Percentiles rank a stretch among this genome's conserved stretches.
These are phyloP conservation scores for Coremacera marginata DNA, from an alignment of 2,888 invertebrate genomes.

Conservation along the genomic window DNA sequence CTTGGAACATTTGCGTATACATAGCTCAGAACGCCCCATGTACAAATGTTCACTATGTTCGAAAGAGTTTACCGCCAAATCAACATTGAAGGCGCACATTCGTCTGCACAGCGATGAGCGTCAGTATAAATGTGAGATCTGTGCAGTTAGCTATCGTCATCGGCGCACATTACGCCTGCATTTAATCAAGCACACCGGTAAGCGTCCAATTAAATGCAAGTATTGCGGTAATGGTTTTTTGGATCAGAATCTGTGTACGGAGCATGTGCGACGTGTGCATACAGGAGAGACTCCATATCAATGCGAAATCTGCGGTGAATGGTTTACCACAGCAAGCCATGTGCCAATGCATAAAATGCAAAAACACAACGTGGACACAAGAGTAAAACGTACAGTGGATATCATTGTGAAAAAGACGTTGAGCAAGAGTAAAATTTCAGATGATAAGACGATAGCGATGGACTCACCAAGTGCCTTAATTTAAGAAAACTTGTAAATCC, in stretches of 20 bases:
- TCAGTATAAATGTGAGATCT: slow-evolving; percentile 44
- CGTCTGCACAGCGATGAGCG: slow-evolving; percentile 39
- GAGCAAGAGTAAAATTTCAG: not conserved
- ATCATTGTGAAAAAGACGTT: not conserved
- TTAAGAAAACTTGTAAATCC: not conserved
- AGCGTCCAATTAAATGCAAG: slow-evolving; percentile 38
- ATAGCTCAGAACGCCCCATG: slow-evolving; percentile 36
- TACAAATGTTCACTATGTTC: slow-evolving; percentile 41
- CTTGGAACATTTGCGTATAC: slow-evolving; percentile 41
- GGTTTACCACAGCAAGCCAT: slow-evolving; percentile 26
- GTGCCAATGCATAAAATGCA: slow-evolving; percentile 16
- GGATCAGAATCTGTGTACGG: slow-evolving; percentile 41
- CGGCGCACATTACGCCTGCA: slow-evolving; percentile 37
- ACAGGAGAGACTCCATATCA: slow-evolving; percentile 43
- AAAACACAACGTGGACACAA: slow-evolving; percentile 18
- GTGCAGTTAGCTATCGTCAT: slow-evolving; percentile 42
- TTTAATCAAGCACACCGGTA: slow-evolving; percentile 40
- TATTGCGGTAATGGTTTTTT: slow-evolving; percentile 41
- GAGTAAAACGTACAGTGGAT: slow-evolving; percentile 19
- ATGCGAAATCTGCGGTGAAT: slow-evolving; percentile 34
- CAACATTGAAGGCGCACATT: slow-evolving; percentile 37
- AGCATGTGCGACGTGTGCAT: slow-evolving; percentile 41
- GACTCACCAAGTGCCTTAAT: not conserved
- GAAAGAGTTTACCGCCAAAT: slow-evolving; percentile 29
- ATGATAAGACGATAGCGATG: no score